Conservation (phyloP, 1,140 invertebrate genomes). For the Drosophila nigromelanica region DNA sequence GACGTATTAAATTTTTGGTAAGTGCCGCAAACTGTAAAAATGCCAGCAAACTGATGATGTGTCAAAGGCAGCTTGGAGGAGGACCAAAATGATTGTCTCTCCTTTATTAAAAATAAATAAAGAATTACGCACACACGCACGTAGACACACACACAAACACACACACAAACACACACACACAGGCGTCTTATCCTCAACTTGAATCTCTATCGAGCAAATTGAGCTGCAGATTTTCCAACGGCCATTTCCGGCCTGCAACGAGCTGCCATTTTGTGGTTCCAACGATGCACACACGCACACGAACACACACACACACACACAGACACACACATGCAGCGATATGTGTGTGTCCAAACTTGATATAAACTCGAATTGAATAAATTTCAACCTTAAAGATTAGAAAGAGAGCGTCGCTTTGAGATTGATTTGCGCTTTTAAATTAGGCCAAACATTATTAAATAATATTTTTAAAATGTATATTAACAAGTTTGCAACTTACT, state of each 20-base stretch:
- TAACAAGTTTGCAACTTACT: conserved; percentile 11
- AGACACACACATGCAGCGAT: too few relatives aligned
- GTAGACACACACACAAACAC: background rate
- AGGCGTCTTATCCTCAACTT: conserved; percentile 2
- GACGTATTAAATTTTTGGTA: conserved; percentile 13
- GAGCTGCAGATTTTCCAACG: conserved; percentile 67
- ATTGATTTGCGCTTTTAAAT: conserved; percentile 8
- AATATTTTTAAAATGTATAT: conserved; percentile 4
- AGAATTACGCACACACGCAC: background rate
- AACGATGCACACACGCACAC: conserved; percentile 1
- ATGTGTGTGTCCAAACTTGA: too few relatives aligned
- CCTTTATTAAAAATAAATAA: conserved; percentile 41
- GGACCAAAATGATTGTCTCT: conserved; percentile 37
- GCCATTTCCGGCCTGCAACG: conserved; percentile 57
- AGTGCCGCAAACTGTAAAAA: conserved; percentile 28
- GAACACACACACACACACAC: conserved; percentile 6
- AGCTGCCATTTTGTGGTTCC: conserved; percentile 32
- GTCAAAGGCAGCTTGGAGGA: background rate
- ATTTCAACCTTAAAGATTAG: conserved; percentile 17
- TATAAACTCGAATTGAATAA: conserved; percentile 24
- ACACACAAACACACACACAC: conserved; percentile 1
- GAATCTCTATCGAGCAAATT: conserved; percentile 46
- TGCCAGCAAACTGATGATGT: conserved; percentile 19
- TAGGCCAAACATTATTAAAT: conserved; percentile 3
- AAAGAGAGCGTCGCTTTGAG: background rate